Evolutionary conservation across 2,797 vertebrate species (phyloP).

Genomic region (Anguilla obscura): DNA sequence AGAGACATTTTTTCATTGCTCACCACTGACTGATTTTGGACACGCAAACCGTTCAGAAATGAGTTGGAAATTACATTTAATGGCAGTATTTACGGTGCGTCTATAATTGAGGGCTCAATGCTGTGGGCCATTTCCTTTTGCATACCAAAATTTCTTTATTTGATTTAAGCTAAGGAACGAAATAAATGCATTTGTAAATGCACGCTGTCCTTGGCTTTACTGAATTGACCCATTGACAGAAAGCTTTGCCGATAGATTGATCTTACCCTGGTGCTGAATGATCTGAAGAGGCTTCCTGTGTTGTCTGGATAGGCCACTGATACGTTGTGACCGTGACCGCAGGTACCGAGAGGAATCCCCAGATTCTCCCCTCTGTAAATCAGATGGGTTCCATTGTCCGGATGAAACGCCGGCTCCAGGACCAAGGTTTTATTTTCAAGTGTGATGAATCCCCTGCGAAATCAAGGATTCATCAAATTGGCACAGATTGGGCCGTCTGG

Average conservation of each 20-base stretch:
- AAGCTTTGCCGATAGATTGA: slow-evolving; percentile 11
- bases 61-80: not conserved
- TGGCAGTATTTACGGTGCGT: not conserved
- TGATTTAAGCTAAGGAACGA: not conserved
- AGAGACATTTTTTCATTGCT: not conserved
- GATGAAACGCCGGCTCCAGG: slow-evolving; percentile 80
- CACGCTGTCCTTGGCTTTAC: not conserved
- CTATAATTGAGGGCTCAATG: not conserved
- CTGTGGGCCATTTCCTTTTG: not conserved
- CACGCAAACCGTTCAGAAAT: not conserved
- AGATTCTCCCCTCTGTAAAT: slow-evolving; percentile 79
- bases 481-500: not conserved
- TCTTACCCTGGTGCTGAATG: slow-evolving; percentile 78
- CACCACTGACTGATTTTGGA: not conserved
- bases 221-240: not conserved
- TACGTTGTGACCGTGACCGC: slow-evolving; percentile 77
- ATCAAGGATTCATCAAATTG: slow-evolving; percentile 2
- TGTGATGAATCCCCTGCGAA: slow-evolving; percentile 84
- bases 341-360: slow-evolving; percentile 72
- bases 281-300: slow-evolving; percentile 52
- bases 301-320: slow-evolving; percentile 47
- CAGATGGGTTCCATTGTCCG: slow-evolving; percentile 73
- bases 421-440: slow-evolving; percentile 80
- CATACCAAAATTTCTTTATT: not conserved
- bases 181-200: not conserved